Evolutionary conservation across 2,113 vertebrate genomes (phyloP), one percentile per base, ranked within the genome.

Genomic region (Catharus minimus): DNA sequence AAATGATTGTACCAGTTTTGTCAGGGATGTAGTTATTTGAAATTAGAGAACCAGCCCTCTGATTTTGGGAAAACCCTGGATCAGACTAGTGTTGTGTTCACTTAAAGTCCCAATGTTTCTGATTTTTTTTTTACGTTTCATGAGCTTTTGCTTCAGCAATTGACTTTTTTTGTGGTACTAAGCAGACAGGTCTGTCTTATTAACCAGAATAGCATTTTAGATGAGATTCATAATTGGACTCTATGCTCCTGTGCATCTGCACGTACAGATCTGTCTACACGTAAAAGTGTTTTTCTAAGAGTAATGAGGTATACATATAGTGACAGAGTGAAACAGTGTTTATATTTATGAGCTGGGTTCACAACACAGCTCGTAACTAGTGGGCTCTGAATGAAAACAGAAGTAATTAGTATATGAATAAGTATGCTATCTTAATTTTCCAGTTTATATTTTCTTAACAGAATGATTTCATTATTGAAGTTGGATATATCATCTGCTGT

Each of bases 41-140:
- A 84, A 68, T 60, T 61, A 89, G 53, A 95, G 67, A 95, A 78
- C 21, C 50, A 92, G 50, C 27, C 36, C 65, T 93, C 38, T 41
- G 83, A 86, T 93, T 96, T 69, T 85, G 78, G 78, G 49, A 71
- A 94, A 95, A 82, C 67, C 82, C 83, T 75, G 44, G 56, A 74
- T 81, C 64, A 93, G 52, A 73, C 21, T 60, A 86, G 30, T 47
- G 55, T 57, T 83, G 49, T 93, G 16, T 26, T 94, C 60, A 47
- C 69, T 32, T 88, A 21, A 75, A 88, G 23, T 46, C 82, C 21
- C 66, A 79, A 13, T 46, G 5, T 56, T 84, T 82, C 24, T 50
- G 23, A 24, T 9, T 32, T 38, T 38, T 43, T 50, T 72, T 49
- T 39, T 72, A 80, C 0, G 0, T 68, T 94, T 79, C 32, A 50